Conservation (phyloP, 2,888 invertebrate species). For the Thera britannica region DNA sequence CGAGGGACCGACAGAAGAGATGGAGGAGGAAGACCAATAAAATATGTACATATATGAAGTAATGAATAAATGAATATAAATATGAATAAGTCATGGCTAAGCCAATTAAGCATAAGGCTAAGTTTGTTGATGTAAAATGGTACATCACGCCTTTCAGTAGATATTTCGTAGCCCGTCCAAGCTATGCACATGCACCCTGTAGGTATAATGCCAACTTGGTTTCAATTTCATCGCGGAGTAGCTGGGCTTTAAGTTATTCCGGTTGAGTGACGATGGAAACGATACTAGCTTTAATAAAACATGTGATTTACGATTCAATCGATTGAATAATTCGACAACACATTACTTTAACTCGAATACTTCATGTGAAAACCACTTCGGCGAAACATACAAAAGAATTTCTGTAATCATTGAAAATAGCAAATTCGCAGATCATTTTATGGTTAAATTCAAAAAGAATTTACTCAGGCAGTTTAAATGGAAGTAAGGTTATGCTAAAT, state of each 20-base stretch:
- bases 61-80: no score
- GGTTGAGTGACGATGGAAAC: slow-evolving; percentile 9
- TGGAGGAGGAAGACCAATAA: no score
- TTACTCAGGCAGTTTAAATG: not conserved
- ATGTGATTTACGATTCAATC: slow-evolving; percentile 13
- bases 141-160: not conserved
- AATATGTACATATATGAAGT: no score
- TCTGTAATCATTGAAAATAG: slow-evolving; percentile 6
- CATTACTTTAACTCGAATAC: slow-evolving; percentile 20
- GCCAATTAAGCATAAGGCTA: no score
- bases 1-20: no score
- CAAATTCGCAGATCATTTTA: not conserved
- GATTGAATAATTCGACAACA: slow-evolving; percentile 7
- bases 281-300: slow-evolving; percentile 9
- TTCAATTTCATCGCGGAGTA: slow-evolving; percentile 19
- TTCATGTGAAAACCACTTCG: slow-evolving; percentile 32
- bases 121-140: not conserved
- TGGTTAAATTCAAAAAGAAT: slow-evolving; percentile 1
- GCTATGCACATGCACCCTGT: slow-evolving; percentile 5
- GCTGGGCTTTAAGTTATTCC: slow-evolving; percentile 18
- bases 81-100: no score
- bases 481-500: not conserved
- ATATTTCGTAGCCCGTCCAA: not conserved
- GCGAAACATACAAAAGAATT: slow-evolving; percentile 7
- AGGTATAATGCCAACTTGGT: slow-evolving; percentile 2